Evolutionary conservation across 2,888 invertebrate genomes (phyloP).

Genomic region (Leptopilina myrica): DNA sequence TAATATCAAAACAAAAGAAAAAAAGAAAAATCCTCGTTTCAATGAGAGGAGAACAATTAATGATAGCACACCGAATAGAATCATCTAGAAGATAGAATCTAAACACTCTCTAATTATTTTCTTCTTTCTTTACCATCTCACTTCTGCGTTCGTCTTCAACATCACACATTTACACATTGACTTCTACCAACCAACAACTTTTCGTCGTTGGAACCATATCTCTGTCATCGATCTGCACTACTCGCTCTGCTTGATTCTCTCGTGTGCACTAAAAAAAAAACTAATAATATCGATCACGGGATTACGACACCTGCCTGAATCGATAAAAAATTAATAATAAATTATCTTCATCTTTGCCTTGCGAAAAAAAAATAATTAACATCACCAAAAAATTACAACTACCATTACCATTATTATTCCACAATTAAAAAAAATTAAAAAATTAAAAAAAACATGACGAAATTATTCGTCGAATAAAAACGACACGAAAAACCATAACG

Average conservation of each 20-base stretch:
- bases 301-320: constrained; percentile 59
- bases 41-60: constrained; percentile 44
- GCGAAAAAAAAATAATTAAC: constrained; percentile 46
- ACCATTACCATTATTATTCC: constrained; percentile 45
- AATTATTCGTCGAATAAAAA: constrained; percentile 41
- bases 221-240: constrained; percentile 70
- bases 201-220: constrained; percentile 70
- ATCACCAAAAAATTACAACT: constrained; percentile 21
- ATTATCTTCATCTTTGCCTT: constrained; percentile 48
- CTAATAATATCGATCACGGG: constrained; percentile 64
- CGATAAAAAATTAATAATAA: constrained; percentile 41
- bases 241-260: constrained; percentile 65
- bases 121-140: constrained; percentile 70
- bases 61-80: constrained; percentile 59
- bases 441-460: constrained; percentile 45
- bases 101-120: constrained; percentile 72
- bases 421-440: constrained; percentile 42
- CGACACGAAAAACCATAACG: constrained; percentile 65
- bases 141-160: constrained; percentile 70
- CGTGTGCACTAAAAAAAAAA: constrained; percentile 44
- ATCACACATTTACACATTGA: constrained; percentile 58
- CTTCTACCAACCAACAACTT: constrained; percentile 63
- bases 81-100: constrained; percentile 50
- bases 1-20: too few relatives aligned
- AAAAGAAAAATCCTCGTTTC: too few relatives aligned